These are phyloP conservation scores for Lagocephalus sceleratus DNA, from an alignment of 2,797 vertebrate genomes.

Conservation along the genomic window DNA sequence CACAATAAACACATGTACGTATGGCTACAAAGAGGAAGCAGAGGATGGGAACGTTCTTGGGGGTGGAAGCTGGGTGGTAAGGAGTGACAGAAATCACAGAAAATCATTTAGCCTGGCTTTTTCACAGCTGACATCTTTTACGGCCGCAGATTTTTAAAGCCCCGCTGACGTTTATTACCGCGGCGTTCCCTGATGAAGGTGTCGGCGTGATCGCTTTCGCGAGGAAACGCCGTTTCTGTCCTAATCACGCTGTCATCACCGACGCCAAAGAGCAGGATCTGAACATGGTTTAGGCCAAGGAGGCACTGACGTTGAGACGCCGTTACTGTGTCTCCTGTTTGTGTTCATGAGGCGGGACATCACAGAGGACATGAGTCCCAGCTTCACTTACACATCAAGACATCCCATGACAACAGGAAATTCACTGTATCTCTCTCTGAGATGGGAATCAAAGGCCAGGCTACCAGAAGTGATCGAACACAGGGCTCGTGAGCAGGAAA, in stretches of 20 bases:
- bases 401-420: slow-evolving; percentile 15
- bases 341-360: slow-evolving; percentile 1
- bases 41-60: slow-evolving; percentile 49
- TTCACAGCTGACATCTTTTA: slow-evolving; percentile 25
- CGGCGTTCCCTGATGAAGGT: slow-evolving; percentile 18
- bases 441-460: slow-evolving; percentile 38
- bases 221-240: slow-evolving; percentile 28
- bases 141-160: slow-evolving; percentile 1
- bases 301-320: not conserved
- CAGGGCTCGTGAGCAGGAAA: slow-evolving; percentile 53
- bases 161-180: slow-evolving; percentile 7
- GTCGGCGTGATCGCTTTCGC: slow-evolving; percentile 17
- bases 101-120: slow-evolving; percentile 27
- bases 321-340: not conserved
- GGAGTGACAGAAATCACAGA: slow-evolving; percentile 28
- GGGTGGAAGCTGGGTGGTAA: slow-evolving; percentile 8
- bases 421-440: slow-evolving; percentile 36
- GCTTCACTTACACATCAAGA: slow-evolving; percentile 9
- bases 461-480: slow-evolving; percentile 45
- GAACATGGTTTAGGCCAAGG: too few species aligned
- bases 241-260: slow-evolving; percentile 40
- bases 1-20: slow-evolving; percentile 64
- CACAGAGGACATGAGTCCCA: not conserved
- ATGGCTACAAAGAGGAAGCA: slow-evolving; percentile 45
- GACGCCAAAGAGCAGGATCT: slow-evolving; percentile 1